Evolutionary conservation across 2,888 invertebrate genomes (phyloP).

Genomic region (Pardosa pseudoannulata): DNA sequence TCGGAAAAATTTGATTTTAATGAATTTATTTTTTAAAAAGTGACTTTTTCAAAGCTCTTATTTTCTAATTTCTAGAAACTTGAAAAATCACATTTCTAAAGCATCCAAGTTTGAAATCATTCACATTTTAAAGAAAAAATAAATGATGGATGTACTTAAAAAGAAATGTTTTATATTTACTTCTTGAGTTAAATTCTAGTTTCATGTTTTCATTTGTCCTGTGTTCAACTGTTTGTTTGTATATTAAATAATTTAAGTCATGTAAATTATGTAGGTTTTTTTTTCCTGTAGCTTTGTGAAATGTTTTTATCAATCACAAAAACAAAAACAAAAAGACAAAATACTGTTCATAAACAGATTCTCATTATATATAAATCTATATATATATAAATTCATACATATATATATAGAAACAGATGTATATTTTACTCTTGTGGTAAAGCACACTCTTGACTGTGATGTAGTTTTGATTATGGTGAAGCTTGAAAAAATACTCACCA

Average conservation of each 20-base stretch:
- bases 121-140: neutral
- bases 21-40: neutral
- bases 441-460: constrained; percentile 71
- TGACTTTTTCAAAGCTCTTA: neutral
- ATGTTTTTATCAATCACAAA: neutral
- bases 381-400: constrained; percentile 40
- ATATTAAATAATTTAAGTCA: constrained; percentile 7
- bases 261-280: constrained; percentile 12
- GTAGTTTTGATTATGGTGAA: constrained; percentile 52
- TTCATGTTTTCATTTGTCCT: neutral
- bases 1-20: neutral
- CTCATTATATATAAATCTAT: constrained; percentile 43
- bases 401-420: constrained; percentile 57
- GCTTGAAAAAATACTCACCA: constrained; percentile 39
- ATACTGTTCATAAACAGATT: constrained; percentile 17
- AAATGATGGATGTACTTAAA: constrained; percentile 2
- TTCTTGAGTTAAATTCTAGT: neutral
- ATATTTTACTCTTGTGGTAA: constrained; percentile 68
- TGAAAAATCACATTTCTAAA: constrained; percentile 2
- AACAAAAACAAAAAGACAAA: neutral
- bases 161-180: too few species aligned
- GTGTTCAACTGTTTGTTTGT: neutral
- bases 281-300: neutral
- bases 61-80: neutral
- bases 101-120: neutral